Percentiles rank a stretch among this genome's conserved stretches.
These are phyloP conservation scores for Drosophila falleni DNA, from an alignment of 2,888 invertebrate genomes.

Conservation along the genomic window DNA sequence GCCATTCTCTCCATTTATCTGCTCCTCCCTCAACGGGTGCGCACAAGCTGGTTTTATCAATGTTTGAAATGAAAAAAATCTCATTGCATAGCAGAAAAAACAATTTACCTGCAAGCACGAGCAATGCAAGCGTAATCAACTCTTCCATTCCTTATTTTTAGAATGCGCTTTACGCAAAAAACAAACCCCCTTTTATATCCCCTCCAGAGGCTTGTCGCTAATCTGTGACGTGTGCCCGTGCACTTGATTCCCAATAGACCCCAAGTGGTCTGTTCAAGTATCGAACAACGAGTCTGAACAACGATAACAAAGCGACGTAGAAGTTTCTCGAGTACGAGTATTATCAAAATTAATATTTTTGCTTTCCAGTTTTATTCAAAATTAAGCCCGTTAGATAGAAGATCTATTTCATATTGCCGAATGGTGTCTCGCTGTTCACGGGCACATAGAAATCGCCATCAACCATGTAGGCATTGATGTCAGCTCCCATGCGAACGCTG, in stretches of 20 bases:
- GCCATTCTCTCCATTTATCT: conserved; percentile 19
- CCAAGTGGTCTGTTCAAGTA: conserved; percentile 32
- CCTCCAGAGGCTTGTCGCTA: conserved; percentile 6
- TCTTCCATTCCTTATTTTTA: conserved; percentile 23
- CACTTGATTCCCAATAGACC: conserved; percentile 19
- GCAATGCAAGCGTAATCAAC: conserved; percentile 27
- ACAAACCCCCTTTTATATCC: conserved; percentile 1
- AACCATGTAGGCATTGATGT: conserved; percentile 66
- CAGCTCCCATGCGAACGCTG: conserved; percentile 75
- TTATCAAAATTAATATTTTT: conserved; percentile 1
- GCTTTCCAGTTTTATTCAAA: conserved; percentile 19
- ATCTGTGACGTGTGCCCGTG: conserved; percentile 47
- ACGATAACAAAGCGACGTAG: conserved; percentile 26
- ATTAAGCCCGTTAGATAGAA: background rate
- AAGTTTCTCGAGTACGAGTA: background rate
- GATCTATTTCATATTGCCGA: conserved; percentile 63
- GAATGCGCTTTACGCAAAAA: conserved; percentile 3
- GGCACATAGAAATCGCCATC: conserved; percentile 82
- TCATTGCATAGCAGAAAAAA: conserved; percentile 14
- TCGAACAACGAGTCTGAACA: conserved; percentile 31
- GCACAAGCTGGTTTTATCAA: conserved; percentile 5
- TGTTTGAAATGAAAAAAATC: conserved; percentile 19
- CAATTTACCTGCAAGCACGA: conserved; percentile 20
- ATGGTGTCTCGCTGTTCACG: conserved; percentile 79
- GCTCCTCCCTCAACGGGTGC: background rate